phyloP scores from a whole-genome alignment of 2,797 vertebrate genomes.

The Sphenodon punctatus region DNA sequence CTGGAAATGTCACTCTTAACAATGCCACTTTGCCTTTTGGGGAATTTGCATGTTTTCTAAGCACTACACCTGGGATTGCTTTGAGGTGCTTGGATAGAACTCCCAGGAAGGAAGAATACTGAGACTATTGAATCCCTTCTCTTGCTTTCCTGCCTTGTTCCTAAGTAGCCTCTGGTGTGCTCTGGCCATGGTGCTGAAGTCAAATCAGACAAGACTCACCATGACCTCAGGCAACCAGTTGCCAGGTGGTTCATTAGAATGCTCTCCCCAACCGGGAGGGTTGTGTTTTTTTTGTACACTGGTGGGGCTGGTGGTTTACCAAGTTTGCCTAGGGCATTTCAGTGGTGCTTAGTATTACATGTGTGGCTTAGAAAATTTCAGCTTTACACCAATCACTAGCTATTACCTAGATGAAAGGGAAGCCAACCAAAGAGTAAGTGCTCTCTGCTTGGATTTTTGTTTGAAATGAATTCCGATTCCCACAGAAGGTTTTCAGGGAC shows the following conservation, averaged over 20 bases:
- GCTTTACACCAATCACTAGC: accelerated
- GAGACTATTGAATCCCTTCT: not conserved
- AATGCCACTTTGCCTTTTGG: too few relatives aligned
- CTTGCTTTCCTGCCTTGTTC: too few relatives aligned
- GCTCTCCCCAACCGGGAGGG: not conserved
- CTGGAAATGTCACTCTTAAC: not conserved
- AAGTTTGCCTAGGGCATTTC: not conserved
- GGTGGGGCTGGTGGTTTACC: not conserved
- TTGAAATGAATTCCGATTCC: not conserved
- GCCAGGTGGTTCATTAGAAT: not conserved
- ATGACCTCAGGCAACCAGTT: not conserved
- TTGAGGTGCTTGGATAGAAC: not conserved
- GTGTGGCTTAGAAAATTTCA: accelerated
- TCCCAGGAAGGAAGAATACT: too few relatives aligned
- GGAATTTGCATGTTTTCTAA: not conserved
- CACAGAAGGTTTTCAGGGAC: slow-evolving; percentile 49
- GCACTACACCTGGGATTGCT: not conserved
- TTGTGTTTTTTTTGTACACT: not conserved
- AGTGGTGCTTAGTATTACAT: accelerated
- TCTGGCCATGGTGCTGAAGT: slow-evolving; percentile 71
- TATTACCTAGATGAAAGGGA: accelerated
- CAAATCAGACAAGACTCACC: too few relatives aligned
- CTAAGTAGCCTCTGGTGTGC: not conserved
- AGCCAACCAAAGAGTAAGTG: accelerated
- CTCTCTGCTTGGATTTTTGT: accelerated